These are phyloP conservation scores for Cygnus buccinator DNA, from an alignment of 2,113 vertebrate species.

Conservation along the genomic window DNA sequence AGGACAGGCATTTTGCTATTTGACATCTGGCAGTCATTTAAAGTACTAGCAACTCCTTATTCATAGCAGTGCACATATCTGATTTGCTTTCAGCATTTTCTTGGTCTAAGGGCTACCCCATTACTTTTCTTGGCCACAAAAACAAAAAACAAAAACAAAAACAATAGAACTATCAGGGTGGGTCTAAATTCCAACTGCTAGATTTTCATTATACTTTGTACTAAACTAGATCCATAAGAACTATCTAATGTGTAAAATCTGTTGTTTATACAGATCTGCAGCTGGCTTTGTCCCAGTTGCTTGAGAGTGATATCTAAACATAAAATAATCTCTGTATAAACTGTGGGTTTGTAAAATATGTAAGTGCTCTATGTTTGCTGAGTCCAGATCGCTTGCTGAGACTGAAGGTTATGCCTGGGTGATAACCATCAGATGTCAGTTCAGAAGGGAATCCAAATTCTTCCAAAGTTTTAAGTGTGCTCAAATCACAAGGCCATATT, in stretches of 20 bases:
- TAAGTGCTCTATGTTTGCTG: conserved; percentile 68
- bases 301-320: conserved; percentile 76
- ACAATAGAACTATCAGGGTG: neutral
- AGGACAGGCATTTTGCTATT: conserved; percentile 65
- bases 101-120: conserved; percentile 12
- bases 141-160: neutral
- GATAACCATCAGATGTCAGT: conserved; percentile 30
- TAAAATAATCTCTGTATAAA: conserved; percentile 80
- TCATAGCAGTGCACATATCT: conserved; percentile 60
- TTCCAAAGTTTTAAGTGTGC: neutral
- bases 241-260: conserved; percentile 70
- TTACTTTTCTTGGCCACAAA: conserved; percentile 40
- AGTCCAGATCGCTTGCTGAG: conserved; percentile 36
- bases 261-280: conserved; percentile 72
- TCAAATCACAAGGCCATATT: neutral
- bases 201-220: conserved; percentile 44
- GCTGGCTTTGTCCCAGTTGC: conserved; percentile 73
- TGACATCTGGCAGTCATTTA: conserved; percentile 78
- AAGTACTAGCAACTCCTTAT: conserved; percentile 57
- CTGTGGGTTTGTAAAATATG: conserved; percentile 74
- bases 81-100: conserved; percentile 58
- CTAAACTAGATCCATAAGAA: conserved; percentile 51
- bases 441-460: neutral
- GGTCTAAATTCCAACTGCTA: conserved; percentile 30
- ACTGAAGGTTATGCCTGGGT: conserved; percentile 33